phyloP scores from a whole-genome alignment of 2,888 invertebrate species.

The Zhuqinia jingwanae region DNA sequence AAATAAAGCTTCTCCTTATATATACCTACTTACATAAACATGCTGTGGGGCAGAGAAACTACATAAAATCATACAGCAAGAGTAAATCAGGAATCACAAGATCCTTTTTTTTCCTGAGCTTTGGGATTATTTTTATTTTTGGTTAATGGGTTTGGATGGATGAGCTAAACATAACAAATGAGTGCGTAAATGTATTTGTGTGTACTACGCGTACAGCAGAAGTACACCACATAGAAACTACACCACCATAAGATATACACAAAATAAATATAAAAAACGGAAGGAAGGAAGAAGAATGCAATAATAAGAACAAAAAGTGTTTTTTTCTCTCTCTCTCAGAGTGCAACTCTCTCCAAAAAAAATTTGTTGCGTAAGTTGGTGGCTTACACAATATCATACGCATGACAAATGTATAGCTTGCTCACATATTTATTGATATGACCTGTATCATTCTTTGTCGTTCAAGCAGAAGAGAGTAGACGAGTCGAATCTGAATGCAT shows the following conservation, averaged over 20 bases:
- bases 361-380: background rate
- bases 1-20: background rate
- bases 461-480: conserved; percentile 13
- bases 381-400: background rate
- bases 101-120: background rate
- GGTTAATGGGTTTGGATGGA: background rate
- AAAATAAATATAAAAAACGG: background rate
- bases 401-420: background rate
- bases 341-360: background rate
- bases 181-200: too few species aligned
- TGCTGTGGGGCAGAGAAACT: background rate
- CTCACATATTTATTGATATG: conserved; percentile 21
- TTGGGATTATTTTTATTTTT: background rate
- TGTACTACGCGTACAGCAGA: background rate
- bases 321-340: too few species aligned
- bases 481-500: background rate
- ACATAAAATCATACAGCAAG: background rate
- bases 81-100: background rate
- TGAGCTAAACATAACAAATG: background rate
- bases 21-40: too few species aligned
- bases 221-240: too few species aligned
- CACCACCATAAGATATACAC: background rate
- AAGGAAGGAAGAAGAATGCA: conserved; percentile 30
- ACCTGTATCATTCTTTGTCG: conserved; percentile 8
- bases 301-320: background rate